Evolutionary conservation across 2,888 invertebrate genomes (phyloP), one percentile per base, ranked within the genome.

Genomic region (Bombylius discolor): DNA sequence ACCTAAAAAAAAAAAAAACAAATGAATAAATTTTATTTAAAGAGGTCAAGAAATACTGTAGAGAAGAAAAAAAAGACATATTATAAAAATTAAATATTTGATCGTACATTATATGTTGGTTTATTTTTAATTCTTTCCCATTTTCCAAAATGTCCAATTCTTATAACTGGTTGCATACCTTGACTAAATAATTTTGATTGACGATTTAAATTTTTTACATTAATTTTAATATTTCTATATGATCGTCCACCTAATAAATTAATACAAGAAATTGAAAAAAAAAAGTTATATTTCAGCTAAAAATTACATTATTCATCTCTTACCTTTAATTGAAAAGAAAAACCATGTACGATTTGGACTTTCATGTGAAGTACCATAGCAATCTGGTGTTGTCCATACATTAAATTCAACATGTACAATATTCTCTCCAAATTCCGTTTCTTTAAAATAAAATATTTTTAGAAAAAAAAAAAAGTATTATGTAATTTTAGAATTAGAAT

Each of bases 321-420:
- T 76, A 74, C 83, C 76, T 74, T 72, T 75, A 52, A 94, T 75
- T 9, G 89, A 91, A 74, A 94, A 94, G 72, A 90, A 86, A 75
- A 94, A 94, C 94, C 94, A 94, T 3, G 93, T 91, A 61, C 92
- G 79, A 71, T 92, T 92, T 52, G 84, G 86, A 78, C 92, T 93
- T 72, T 92, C 89, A 78, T 82, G 91, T 65, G 85, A 84, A 1
- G 92, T 92, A 33, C 89, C 91, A 48, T 80, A 83, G 75, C 92
- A 92, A 72, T 94, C 94, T 0, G 90, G 91, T 65, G 83, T 82
- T 1, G 92, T 93, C 93, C 93, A 93, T 51, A 93, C 73, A 70
- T 92, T 90, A 69, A 89, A 91, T 73, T 92, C 92, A 73, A 82
- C 84, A 67, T 87, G 53, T 13, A 59, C 36, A 48, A 49, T 47